Percentiles rank a stretch among this genome's conserved stretches.
Evolutionary conservation across 2,113 vertebrate species (phyloP).

Genomic region (Lycaon pictus): DNA sequence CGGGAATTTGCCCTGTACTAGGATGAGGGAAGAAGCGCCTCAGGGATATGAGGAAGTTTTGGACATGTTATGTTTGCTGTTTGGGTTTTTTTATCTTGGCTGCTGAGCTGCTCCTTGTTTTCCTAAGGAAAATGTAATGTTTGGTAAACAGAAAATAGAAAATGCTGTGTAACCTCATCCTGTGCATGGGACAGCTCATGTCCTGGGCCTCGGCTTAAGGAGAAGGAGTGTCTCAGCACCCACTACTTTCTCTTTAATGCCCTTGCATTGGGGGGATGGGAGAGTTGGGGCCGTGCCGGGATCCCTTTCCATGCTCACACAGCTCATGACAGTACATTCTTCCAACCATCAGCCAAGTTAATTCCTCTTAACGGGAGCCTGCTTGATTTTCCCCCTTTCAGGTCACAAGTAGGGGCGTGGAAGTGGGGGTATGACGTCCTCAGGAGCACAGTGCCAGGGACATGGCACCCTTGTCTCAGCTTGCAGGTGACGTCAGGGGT

Average conservation of each 20-base stretch:
- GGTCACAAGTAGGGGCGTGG: accelerated
- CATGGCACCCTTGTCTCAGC: accelerated
- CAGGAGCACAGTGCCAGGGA: background rate
- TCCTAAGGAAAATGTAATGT: background rate
- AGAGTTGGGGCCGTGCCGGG: accelerated
- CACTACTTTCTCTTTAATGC: background rate
- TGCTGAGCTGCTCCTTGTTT: background rate
- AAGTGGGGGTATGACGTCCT: accelerated
- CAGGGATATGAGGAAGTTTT: too few relatives aligned
- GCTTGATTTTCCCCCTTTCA: background rate
- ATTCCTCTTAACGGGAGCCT: background rate
- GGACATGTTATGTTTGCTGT: background rate
- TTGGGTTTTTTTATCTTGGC: background rate
- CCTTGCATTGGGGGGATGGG: accelerated
- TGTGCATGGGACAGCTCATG: accelerated
- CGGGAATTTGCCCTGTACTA: accelerated
- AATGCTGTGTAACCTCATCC: accelerated
- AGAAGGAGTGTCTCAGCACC: accelerated
- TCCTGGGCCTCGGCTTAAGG: accelerated
- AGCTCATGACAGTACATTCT: accelerated
- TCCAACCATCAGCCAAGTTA: accelerated
- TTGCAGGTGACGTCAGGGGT: accelerated
- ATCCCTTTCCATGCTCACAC: accelerated
- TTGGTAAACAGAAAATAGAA: background rate
- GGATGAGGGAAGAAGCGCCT: background rate